These are phyloP conservation scores for Salmo trutta DNA, from an alignment of 2,797 vertebrate genomes.

Conservation along the genomic window DNA sequence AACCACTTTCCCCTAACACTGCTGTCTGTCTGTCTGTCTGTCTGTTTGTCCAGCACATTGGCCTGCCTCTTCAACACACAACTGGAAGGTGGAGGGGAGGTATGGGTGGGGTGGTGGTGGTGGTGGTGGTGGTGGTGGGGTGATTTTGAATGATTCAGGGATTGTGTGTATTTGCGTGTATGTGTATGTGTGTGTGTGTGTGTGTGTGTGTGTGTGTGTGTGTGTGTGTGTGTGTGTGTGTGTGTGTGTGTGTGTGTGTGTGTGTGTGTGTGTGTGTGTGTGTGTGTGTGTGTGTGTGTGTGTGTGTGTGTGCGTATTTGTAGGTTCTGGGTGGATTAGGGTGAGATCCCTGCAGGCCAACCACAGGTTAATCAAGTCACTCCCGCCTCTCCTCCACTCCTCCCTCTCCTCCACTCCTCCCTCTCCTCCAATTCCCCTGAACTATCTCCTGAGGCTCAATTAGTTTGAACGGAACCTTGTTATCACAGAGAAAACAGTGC, in stretches of 20 bases:
- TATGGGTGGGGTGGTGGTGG: not conserved
- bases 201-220: not conserved
- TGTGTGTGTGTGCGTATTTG: constrained; percentile 10
- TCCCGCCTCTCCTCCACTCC: not conserved
- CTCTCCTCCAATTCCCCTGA: constrained; percentile 28
- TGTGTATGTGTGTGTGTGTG: constrained; percentile 9
- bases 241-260: constrained; percentile 9
- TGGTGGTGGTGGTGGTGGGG: no score
- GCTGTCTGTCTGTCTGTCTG: not conserved
- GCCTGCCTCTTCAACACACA: constrained; percentile 22
- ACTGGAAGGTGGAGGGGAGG: not conserved
- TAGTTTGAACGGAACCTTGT: constrained; percentile 49
- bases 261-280: not conserved
- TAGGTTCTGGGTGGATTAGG: constrained; percentile 25
- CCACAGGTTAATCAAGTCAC: constrained; percentile 51
- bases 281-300: not conserved
- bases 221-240: no score
- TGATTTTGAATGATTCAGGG: not conserved
- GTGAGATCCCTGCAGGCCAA: constrained; percentile 21
- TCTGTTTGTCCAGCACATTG: constrained; percentile 11
- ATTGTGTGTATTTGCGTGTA: no score
- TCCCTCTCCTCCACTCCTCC: not conserved
- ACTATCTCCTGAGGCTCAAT: constrained; percentile 41
- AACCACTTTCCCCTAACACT: constrained; percentile 37
- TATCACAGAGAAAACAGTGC: constrained; percentile 53